phyloP scores from a whole-genome alignment of 2,113 vertebrate genomes.

The Mormyrus lacerda region DNA sequence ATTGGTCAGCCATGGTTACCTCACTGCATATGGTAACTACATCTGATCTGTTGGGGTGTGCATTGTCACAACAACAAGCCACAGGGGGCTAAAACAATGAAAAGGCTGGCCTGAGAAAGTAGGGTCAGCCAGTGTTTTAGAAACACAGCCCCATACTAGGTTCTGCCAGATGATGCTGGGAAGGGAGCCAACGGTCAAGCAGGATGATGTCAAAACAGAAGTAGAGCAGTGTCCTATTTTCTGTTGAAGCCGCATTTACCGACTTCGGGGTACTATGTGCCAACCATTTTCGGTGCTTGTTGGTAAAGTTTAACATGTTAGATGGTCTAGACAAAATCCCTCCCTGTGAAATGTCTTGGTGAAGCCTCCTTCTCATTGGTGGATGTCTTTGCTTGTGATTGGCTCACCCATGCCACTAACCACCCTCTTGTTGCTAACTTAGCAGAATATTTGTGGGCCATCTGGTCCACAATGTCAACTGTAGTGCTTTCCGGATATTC shows the following conservation, averaged over 20 bases:
- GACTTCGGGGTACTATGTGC: neutral
- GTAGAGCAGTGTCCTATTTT: neutral
- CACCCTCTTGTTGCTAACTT: neutral
- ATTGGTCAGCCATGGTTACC: neutral
- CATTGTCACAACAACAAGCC: neutral
- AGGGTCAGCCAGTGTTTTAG: neutral
- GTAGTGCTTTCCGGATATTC: neutral
- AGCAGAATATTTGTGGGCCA: neutral
- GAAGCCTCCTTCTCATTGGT: neutral
- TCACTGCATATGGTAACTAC: conserved; percentile 8
- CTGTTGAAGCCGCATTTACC: neutral
- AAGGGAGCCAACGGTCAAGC: neutral
- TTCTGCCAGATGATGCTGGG: neutral
- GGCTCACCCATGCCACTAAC: neutral
- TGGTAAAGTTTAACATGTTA: neutral
- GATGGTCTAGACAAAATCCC: neutral
- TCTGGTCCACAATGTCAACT: neutral
- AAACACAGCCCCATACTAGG: neutral
- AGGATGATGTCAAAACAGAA: neutral
- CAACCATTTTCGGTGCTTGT: neutral
- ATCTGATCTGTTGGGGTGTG: neutral
- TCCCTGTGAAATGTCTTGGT: neutral
- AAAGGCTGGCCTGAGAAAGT: neutral
- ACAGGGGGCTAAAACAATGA: conserved; percentile 10
- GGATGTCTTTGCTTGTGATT: neutral